Evolutionary conservation across 1,140 invertebrate genomes (phyloP), one percentile per base, ranked within the genome.

Genomic region (Drosophila subobscura): DNA sequence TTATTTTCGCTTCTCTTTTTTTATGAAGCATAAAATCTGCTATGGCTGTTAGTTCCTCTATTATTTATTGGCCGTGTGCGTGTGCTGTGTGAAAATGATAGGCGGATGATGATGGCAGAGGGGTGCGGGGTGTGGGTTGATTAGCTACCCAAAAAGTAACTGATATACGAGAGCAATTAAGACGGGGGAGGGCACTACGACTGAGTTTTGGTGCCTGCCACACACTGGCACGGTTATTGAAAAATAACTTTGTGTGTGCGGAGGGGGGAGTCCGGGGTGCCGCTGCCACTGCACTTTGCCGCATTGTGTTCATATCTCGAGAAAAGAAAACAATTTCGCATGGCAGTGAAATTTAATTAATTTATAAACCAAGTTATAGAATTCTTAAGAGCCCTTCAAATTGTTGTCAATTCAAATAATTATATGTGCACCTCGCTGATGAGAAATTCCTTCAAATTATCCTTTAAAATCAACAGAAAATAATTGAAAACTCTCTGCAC

Each of bases 151-250:
- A 33, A 78, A 75, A 79, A 60, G 74, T 53, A 80, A 61, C 83
- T 86, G 75, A 86, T 88, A 88, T 88, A 86, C 72, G 59, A 46
- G 70, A 45, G 71, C 71, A 88, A 86, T 72, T 76, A 79, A 66
- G 70, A 37, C 64, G 57, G 29, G 65, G 61, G 25, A 22, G 42
- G 53, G n/a, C 23, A 10, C n/a, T 25, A 14, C 10, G 20, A 16
- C 20, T 6, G 7, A 33, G 40, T 54, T 33, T 25, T 50, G 46
- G 83, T 83, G 72, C 83, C 83, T 79, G 76, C 76, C 75, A 88
- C 83, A 79, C 76, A 72, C 71, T 83, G 83, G 76, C 68, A 88
- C 83, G 71, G 67, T 83, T 88, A 88, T 88, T 88, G 75, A 89
- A 88, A 88, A 75, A 45, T 23, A 47, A 29, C 56, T 55, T 56